Evolutionary conservation across 2,888 invertebrate genomes (phyloP).

Genomic region (Gryllus longicercus): DNA sequence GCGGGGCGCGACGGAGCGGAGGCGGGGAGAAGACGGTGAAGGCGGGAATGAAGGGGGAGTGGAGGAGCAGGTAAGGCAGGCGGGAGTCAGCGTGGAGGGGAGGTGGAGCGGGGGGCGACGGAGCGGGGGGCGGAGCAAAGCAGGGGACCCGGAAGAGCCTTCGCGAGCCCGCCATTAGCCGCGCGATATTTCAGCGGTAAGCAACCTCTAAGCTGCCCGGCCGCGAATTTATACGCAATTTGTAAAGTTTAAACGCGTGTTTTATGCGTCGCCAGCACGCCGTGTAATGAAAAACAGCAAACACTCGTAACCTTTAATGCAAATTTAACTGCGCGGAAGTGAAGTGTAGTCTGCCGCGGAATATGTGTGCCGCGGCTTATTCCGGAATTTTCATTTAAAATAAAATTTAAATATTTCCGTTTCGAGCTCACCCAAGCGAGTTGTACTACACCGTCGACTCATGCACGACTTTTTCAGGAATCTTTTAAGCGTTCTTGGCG

Average conservation of each 20-base stretch:
- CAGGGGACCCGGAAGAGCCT: neutral
- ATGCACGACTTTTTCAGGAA: no score
- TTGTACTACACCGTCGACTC: no score
- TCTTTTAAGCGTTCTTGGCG: no score
- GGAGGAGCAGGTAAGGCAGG: neutral
- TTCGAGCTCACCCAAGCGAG: neutral
- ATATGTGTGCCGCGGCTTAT: neutral
- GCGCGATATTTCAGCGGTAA: slow-evolving; percentile 17
- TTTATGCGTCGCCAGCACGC: neutral
- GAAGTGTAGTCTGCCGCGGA: neutral
- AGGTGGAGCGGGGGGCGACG: neutral
- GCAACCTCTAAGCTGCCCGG: slow-evolving; percentile 1
- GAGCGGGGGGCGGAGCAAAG: neutral
- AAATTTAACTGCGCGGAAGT: slow-evolving; percentile 10
- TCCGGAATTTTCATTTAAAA: neutral
- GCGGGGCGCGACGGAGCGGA: no score
- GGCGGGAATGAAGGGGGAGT: no score
- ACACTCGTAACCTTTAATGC: slow-evolving; percentile 17
- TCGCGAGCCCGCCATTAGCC: neutral
- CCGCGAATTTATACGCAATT: slow-evolving; percentile 17
- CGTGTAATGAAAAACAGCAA: slow-evolving; percentile 17
- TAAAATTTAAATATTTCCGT: slow-evolving; percentile 17
- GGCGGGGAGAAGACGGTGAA: no score
- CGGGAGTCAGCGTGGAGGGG: neutral
- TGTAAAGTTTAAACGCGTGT: slow-evolving; percentile 17